phyloP scores from a whole-genome alignment of 2,888 invertebrate species.

The Yponomeuta cagnagella region DNA sequence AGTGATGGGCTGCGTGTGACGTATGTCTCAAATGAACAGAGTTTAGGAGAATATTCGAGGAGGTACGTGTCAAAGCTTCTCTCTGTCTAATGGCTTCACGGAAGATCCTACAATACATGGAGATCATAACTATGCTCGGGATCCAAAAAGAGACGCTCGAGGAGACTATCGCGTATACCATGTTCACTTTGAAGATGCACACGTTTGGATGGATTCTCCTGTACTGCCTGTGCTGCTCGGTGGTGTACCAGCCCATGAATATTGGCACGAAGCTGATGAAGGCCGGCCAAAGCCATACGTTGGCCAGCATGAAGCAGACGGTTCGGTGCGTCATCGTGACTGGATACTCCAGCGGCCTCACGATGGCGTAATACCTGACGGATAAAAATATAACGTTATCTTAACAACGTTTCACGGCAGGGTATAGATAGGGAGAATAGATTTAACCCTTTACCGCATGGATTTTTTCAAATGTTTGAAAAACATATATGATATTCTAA shows the following conservation, averaged over 20 bases:
- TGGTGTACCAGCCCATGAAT: slow-evolving; percentile 96
- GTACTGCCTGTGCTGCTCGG: slow-evolving; percentile 82
- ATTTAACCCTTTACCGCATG: no score
- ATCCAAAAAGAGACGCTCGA: slow-evolving; percentile 96
- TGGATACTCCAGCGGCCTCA: slow-evolving; percentile 93
- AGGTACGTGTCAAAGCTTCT: slow-evolving; percentile 88
- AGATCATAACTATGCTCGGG: slow-evolving; percentile 93
- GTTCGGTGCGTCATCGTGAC: slow-evolving; percentile 92
- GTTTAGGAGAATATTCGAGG: slow-evolving; percentile 88
- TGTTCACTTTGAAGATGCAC: slow-evolving; percentile 90
- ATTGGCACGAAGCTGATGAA: slow-evolving; percentile 96
- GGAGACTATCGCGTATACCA: slow-evolving; percentile 90
- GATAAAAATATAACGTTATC: no score
- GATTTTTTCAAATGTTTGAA: no score
- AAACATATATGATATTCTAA: no score
- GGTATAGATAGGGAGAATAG: no score
- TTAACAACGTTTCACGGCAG: no score
- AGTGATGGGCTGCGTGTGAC: slow-evolving; percentile 81
- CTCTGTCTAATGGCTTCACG: slow-evolving; percentile 88
- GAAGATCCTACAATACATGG: slow-evolving; percentile 91
- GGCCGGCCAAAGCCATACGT: slow-evolving; percentile 94
- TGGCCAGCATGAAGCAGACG: slow-evolving; percentile 87
- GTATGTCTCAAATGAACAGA: slow-evolving; percentile 89
- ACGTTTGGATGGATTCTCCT: slow-evolving; percentile 80
- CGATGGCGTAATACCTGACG: slow-evolving; percentile 89